Conservation (phyloP, 2,797 vertebrate genomes). For the Sebastes steindachneri region DNA sequence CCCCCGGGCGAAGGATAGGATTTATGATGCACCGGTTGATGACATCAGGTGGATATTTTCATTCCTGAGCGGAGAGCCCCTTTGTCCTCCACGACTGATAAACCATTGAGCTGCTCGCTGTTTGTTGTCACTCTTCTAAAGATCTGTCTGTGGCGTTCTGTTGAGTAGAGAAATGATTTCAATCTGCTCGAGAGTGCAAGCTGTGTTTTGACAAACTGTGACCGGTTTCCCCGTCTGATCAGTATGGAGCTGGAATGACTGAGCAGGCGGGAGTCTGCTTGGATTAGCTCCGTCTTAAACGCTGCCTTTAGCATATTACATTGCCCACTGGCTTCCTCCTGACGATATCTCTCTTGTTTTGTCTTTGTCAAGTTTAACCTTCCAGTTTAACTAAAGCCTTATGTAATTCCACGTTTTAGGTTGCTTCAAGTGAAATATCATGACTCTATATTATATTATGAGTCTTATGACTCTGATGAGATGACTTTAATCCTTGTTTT, state of each 20-base stretch:
- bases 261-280: slow-evolving; percentile 44
- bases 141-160: slow-evolving; percentile 41
- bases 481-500: slow-evolving; percentile 41
- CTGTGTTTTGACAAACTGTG: slow-evolving; percentile 71
- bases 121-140: slow-evolving; percentile 63
- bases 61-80: slow-evolving; percentile 46
- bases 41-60: slow-evolving; percentile 74
- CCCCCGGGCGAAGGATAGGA: slow-evolving; percentile 62
- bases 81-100: slow-evolving; percentile 63
- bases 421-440: slow-evolving; percentile 42
- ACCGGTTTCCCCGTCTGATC: slow-evolving; percentile 57
- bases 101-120: slow-evolving; percentile 49
- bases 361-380: slow-evolving; percentile 35
- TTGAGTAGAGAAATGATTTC: slow-evolving; percentile 62
- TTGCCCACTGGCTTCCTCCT: slow-evolving; percentile 35
- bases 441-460: neutral
- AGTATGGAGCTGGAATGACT: slow-evolving; percentile 45
- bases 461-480: slow-evolving; percentile 6
- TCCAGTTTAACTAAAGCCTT: slow-evolving; percentile 39
- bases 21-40: slow-evolving; percentile 70
- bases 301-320: slow-evolving; percentile 51
- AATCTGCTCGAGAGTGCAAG: slow-evolving; percentile 59
- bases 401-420: slow-evolving; percentile 39
- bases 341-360: slow-evolving; percentile 30
- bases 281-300: slow-evolving; percentile 61